Evolutionary conservation across 2,113 vertebrate species (phyloP).

Genomic region (Tragelaphus buxtoni): DNA sequence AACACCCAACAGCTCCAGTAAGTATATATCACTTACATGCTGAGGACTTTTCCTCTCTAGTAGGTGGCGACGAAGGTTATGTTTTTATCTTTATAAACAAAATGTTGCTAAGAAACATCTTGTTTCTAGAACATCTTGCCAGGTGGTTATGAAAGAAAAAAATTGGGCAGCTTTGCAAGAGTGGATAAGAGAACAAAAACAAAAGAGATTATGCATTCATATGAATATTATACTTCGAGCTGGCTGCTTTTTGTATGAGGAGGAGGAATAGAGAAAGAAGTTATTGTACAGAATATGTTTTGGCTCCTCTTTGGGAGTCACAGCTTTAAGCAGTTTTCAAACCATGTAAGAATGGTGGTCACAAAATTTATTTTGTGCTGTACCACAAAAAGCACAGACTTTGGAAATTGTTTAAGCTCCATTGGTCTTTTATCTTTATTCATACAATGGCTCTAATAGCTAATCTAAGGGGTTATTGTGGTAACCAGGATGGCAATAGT

Average conservation of each 20-base stretch:
- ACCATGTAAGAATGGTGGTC: neutral
- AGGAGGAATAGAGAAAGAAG: neutral
- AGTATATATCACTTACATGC: constrained; percentile 35
- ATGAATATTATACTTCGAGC: neutral
- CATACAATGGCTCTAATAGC: neutral
- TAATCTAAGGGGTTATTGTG: neutral
- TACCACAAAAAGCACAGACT: neutral
- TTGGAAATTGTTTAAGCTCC: neutral
- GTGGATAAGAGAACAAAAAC: neutral
- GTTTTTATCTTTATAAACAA: constrained; percentile 63
- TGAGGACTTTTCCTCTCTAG: constrained; percentile 35
- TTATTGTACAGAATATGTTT: neutral
- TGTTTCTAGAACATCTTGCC: constrained; percentile 44
- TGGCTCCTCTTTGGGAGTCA: neutral
- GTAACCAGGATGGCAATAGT: neutral
- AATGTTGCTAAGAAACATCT: constrained; percentile 59
- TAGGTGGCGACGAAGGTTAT: constrained; percentile 34
- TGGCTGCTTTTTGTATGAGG: neutral
- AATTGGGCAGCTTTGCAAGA: constrained; percentile 20
- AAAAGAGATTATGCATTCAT: neutral
- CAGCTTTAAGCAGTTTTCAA: neutral
- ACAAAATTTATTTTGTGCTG: neutral
- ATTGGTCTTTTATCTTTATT: neutral
- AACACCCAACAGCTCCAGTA: constrained; percentile 15
- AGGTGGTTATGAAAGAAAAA: constrained; percentile 38